phyloP scores from a whole-genome alignment of 2,797 vertebrate species.

The Miichthys miiuy region DNA sequence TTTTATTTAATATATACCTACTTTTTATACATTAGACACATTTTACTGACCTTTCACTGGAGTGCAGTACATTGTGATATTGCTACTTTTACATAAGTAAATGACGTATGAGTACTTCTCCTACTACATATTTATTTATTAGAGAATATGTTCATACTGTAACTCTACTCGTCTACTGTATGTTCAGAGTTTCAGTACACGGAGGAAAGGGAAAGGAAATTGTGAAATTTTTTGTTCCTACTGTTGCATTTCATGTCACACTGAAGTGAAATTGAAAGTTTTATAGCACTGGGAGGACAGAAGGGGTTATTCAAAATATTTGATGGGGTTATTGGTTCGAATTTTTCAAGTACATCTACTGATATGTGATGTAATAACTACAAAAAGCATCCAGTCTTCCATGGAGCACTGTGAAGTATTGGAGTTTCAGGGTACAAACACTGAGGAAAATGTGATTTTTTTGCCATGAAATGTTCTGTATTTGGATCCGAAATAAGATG shows the following conservation, averaged over 20 bases:
- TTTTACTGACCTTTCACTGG: not conserved
- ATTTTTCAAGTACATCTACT: slow-evolving; percentile 24
- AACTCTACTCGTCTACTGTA: not conserved
- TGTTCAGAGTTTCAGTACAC: not conserved
- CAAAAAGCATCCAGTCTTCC: slow-evolving; percentile 26
- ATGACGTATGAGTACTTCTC: not conserved
- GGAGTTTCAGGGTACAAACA: slow-evolving; percentile 34
- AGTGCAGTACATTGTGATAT: not conserved
- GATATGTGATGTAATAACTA: slow-evolving; percentile 51
- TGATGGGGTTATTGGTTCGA: slow-evolving; percentile 41
- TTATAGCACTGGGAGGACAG: not conserved
- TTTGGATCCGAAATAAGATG: slow-evolving; percentile 25
- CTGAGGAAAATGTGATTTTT: slow-evolving; percentile 44
- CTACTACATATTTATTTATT: not conserved
- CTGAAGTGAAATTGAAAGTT: slow-evolving; percentile 32
- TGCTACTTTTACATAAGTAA: not conserved
- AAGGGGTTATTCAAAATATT: slow-evolving; percentile 28
- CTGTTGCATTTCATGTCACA: slow-evolving; percentile 37
- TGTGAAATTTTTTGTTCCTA: slow-evolving; percentile 3
- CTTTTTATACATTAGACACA: not conserved
- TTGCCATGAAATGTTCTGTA: slow-evolving; percentile 52
- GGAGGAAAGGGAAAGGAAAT: not conserved
- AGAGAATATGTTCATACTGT: not conserved
- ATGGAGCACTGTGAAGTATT: slow-evolving; percentile 29
- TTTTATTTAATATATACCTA: not conserved